These are phyloP conservation scores for Megaceryle alcyon DNA, from an alignment of 2,797 vertebrate genomes.

Conservation along the genomic window DNA sequence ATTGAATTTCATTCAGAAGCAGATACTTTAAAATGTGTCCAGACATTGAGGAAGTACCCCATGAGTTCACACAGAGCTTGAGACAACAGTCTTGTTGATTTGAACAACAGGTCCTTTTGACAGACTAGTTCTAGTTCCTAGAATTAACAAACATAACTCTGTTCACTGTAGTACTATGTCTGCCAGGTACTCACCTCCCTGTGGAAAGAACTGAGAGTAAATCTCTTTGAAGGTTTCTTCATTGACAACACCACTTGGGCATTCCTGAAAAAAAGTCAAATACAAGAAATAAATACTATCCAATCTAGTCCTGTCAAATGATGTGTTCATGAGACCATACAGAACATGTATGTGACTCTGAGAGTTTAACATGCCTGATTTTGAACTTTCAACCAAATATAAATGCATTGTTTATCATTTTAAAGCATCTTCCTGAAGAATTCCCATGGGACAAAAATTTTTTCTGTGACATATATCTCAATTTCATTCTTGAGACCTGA, in stretches of 20 bases:
- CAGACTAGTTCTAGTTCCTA: background rate
- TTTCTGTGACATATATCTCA: background rate
- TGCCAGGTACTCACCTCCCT: constrained; percentile 89
- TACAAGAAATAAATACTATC: constrained; percentile 22
- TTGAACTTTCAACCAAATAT: background rate
- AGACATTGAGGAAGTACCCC: background rate
- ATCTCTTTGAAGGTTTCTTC: constrained; percentile 99
- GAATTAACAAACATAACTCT: constrained; percentile 9
- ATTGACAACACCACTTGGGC: constrained; percentile 96
- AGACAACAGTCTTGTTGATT: background rate
- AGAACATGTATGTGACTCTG: background rate
- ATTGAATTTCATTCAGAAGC: background rate
- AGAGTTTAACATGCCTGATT: background rate
- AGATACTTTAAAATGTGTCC: background rate
- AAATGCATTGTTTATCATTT: background rate
- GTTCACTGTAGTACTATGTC: background rate
- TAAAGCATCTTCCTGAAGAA: background rate
- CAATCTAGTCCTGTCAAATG: background rate
- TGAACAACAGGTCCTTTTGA: background rate
- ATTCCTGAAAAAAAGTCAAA: constrained; percentile 85
- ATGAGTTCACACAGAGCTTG: background rate
- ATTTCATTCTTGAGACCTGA: background rate
- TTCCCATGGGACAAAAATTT: background rate
- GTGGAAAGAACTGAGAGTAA: constrained; percentile 98
- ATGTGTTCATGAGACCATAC: background rate